Evolutionary conservation across 2,797 vertebrate species (phyloP), one percentile per base, ranked within the genome.

Genomic region (Pseudomugil tenellus): DNA sequence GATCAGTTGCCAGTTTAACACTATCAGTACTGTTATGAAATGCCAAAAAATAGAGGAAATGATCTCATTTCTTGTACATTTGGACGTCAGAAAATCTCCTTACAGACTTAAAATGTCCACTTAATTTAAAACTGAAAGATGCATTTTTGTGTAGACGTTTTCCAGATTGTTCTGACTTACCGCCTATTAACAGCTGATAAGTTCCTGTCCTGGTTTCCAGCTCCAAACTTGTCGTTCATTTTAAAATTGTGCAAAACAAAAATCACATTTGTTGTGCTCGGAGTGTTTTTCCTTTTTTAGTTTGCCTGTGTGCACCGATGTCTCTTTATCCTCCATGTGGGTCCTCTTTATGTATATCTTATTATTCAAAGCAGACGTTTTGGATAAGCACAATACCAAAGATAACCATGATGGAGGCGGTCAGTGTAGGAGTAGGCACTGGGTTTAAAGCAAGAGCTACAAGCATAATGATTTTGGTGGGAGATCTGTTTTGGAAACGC

Each of bases 301-400:
- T 55, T 51, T 51, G 49, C 48, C 31, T 16, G 26, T 10, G 23
- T 10, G 26, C n/a, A 13, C 35, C 17, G 10, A 13, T 55, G 29
- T 43, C 31, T 21, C 13, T 60, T 29, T 13, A 21, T n/a, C 9
- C 23, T 14, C 19, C 35, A 6, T 53, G 53, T 17, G 7, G 43
- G 35, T 63, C 25, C 59, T 54, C 34, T 37, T 66, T 58, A 34
- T 56, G 23, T 48, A 46, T 31, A 26, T 60, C n/a, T 51, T 32
- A 7, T 60, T 76, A 60, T 62, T 49, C 13, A 43, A 68, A 54
- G 6, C 51, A 28, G 52, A n/a, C n/a, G 26, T 59, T 51, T 55
- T 13, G 51, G 61, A 55, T 48, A 49, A 37, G 49, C 35, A 49
- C 32, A 67, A 61, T 25, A 58, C 46, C 52, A 51, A 46, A 64